phyloP scores from a whole-genome alignment of 2,797 vertebrate genomes.

The Semotilus atromaculatus region DNA sequence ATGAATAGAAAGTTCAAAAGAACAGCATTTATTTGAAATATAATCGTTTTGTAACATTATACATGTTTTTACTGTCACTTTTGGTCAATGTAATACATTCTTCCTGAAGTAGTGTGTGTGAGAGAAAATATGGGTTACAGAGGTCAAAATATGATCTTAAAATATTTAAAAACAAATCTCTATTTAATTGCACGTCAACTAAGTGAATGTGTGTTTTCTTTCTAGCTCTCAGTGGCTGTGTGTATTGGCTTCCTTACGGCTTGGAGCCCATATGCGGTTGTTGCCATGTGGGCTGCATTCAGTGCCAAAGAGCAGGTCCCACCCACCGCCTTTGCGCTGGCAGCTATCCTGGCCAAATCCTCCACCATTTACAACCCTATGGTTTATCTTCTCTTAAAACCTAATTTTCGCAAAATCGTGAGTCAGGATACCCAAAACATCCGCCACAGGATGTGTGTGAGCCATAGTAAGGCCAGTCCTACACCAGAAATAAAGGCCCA shows the following conservation, averaged over 20 bases:
- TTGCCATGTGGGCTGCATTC: conserved; percentile 74
- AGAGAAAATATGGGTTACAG: not conserved
- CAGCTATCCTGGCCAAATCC: conserved; percentile 73
- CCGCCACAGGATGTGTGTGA: conserved; percentile 51
- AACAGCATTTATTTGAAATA: not conserved
- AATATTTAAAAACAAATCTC: not conserved
- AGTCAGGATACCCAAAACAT: conserved; percentile 56
- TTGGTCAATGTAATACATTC: not conserved
- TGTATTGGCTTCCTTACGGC: conserved; percentile 76
- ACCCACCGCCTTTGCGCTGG: conserved; percentile 69
- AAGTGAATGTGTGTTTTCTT: not conserved
- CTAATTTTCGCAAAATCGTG: conserved; percentile 73
- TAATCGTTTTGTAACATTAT: not conserved
- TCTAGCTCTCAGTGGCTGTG: conserved; percentile 65
- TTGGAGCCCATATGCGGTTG: conserved; percentile 76
- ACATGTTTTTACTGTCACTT: not conserved
- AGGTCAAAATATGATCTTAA: not conserved
- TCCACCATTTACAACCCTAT: conserved; percentile 76
- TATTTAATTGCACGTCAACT: not conserved
- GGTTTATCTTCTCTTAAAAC: conserved; percentile 77
- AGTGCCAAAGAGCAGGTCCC: conserved; percentile 67
- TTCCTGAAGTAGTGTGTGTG: not conserved
- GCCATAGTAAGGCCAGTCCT: conserved; percentile 59
- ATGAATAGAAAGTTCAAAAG: not conserved
- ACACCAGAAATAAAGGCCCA: not conserved